phyloP scores from a whole-genome alignment of 2,113 vertebrate genomes.

The Pongo pygmaeus region DNA sequence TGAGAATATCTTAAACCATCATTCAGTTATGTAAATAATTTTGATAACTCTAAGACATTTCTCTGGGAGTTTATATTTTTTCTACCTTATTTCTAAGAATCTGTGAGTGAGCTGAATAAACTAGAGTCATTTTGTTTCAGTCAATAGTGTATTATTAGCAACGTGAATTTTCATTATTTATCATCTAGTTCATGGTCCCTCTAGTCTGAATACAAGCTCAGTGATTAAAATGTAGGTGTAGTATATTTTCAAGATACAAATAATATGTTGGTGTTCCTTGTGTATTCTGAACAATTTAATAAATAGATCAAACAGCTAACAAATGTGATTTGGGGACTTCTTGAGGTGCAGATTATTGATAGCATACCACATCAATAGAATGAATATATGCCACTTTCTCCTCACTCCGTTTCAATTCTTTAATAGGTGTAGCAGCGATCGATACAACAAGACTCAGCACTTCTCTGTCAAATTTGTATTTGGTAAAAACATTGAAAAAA shows the following conservation, averaged over 20 bases:
- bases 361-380: constrained; percentile 72
- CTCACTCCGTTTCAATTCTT: constrained; percentile 63
- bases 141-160: constrained; percentile 72
- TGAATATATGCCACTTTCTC: constrained; percentile 70
- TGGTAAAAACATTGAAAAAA: constrained; percentile 57
- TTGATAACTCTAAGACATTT: constrained; percentile 49
- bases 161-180: constrained; percentile 74
- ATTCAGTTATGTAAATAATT: constrained; percentile 51
- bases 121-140: constrained; percentile 62
- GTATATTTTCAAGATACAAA: constrained; percentile 27
- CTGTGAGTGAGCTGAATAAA: constrained; percentile 66
- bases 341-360: constrained; percentile 72
- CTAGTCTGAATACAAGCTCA: constrained; percentile 44
- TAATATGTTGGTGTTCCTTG: constrained; percentile 28
- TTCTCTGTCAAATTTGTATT: constrained; percentile 71
- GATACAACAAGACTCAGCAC: constrained; percentile 75
- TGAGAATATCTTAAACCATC: constrained; percentile 40
- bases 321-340: constrained; percentile 65
- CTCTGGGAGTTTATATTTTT: constrained; percentile 46
- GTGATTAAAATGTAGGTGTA: constrained; percentile 67
- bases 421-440: constrained; percentile 62
- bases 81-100: constrained; percentile 63
- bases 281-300: constrained; percentile 64
- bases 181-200: constrained; percentile 58
- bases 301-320: constrained; percentile 74